Evolutionary conservation across 2,113 vertebrate species (phyloP), one percentile per base, ranked within the genome.

Genomic region (Holacanthus passer): DNA sequence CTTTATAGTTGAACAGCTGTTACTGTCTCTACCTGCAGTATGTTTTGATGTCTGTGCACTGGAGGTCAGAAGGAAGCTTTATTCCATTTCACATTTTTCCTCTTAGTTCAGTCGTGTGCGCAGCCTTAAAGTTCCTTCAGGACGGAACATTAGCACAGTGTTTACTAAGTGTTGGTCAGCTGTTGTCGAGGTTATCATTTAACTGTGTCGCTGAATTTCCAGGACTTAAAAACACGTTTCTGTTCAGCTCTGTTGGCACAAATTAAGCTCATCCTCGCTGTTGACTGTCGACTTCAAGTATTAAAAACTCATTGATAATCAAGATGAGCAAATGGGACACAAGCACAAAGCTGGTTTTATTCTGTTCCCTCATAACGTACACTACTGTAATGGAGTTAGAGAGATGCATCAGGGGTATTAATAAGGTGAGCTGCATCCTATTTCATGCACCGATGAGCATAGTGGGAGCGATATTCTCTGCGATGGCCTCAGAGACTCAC

Each of bases 401-500:
- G 43, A 75, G 58, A 72, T 67, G 79, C 67, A 80, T 83, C 53
- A 39, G 37, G 60, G 77, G 70, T 79, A 72, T 90, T 91, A 85
- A 87, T 80, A 74, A 87, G 79, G 69, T 84, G 77, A 87, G 71
- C 73, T 2, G 39, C 70, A 71, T 91, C 79, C 65, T 83, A 89
- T 92, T 89, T 91, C 77, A 85, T 67, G 88, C 85, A 47, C 45
- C 65, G 35, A 39, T 13, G 82, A 82, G 69, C 77, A 59, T 41
- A 58, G 83, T 64, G 83, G 84, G 84, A 80, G 77, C 73, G 22
- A 35, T 53, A 59, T 70, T 63, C 50, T 77, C 77, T 45, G 22
- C 69, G 22, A 41, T 53, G 70, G 73, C 89, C 82, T 81, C 56
- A 14, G 82, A 89, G 87, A 77, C 74, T 24, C 69, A 66, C 75